These are phyloP conservation scores for Harmothoe impar DNA, from an alignment of 2,888 invertebrate genomes.

Conservation along the genomic window DNA sequence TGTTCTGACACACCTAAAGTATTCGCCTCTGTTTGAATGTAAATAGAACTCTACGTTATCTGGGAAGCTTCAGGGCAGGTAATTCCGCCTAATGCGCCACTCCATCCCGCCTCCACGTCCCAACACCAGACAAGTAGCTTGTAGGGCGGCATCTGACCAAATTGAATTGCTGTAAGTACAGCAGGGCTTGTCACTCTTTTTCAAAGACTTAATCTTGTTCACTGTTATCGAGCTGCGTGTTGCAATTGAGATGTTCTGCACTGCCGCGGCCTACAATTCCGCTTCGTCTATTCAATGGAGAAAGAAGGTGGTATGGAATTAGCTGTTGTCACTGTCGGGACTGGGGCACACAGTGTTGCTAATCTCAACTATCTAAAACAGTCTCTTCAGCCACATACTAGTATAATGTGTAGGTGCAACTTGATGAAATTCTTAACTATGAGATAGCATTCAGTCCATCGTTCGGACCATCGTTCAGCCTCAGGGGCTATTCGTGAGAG, in stretches of 20 bases:
- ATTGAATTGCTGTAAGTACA: slow-evolving; percentile 31
- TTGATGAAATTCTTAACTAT: too few species aligned
- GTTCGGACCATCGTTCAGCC: too few species aligned
- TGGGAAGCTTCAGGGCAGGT: not conserved
- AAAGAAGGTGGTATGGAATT: too few species aligned
- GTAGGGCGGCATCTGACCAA: slow-evolving; percentile 2
- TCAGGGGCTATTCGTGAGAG: too few species aligned
- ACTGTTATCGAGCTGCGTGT: not conserved
- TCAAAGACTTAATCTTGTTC: slow-evolving; percentile 1
- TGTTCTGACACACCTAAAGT: too few species aligned
- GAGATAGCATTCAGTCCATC: too few species aligned
- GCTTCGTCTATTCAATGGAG: not conserved
- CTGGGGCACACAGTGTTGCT: too few species aligned
- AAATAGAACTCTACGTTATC: not conserved
- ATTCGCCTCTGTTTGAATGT: not conserved
- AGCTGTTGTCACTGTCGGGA: too few species aligned
- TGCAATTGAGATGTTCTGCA: slow-evolving; percentile 1
- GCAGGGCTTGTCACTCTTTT: not conserved
- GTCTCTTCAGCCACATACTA: too few species aligned
- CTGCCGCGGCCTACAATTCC: not conserved
- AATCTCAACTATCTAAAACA: too few species aligned
- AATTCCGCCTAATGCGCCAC: not conserved
- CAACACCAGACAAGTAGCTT: slow-evolving; percentile 19
- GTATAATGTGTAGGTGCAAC: too few species aligned
- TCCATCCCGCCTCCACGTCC: not conserved